Conservation (phyloP, 2,113 vertebrate genomes). For the Hirundichthys speculiger region DNA sequence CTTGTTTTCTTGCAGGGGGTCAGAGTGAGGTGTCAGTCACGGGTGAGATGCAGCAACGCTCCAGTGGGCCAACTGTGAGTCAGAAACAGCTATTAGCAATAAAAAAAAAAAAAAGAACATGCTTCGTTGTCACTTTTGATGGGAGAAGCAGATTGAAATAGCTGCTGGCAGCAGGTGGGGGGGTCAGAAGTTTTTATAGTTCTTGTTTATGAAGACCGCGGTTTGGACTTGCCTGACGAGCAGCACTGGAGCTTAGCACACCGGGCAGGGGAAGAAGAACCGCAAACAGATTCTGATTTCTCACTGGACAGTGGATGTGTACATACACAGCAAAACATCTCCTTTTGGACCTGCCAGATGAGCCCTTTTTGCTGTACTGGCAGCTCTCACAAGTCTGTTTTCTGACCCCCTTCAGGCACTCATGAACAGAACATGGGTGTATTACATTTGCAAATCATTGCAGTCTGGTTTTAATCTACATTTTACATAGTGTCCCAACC, state of each 20-base stretch:
- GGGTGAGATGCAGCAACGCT: slow-evolving; percentile 27
- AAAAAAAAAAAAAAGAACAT: slow-evolving; percentile 21
- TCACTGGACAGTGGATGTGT: slow-evolving; percentile 11
- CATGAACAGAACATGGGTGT: no score
- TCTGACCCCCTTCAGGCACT: slow-evolving; percentile 9
- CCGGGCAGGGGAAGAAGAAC: slow-evolving; percentile 15
- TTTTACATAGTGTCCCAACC: no score
- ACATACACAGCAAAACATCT: slow-evolving; percentile 30
- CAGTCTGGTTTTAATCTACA: no score
- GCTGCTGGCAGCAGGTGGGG: slow-evolving; percentile 15
- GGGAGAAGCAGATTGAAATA: slow-evolving; percentile 4
- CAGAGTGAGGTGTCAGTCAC: slow-evolving; percentile 24
- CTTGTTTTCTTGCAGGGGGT: slow-evolving; percentile 22
- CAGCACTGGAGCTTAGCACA: slow-evolving; percentile 25
- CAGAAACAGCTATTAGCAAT: slow-evolving; percentile 46
- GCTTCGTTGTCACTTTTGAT: slow-evolving; percentile 25
- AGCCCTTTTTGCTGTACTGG: slow-evolving; percentile 49
- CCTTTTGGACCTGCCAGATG: slow-evolving; percentile 38
- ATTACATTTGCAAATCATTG: no score
- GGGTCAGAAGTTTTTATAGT: slow-evolving; percentile 35
- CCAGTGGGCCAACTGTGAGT: slow-evolving; percentile 63
- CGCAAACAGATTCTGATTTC: slow-evolving; percentile 43
- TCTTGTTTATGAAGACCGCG: slow-evolving; percentile 49
- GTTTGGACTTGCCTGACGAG: slow-evolving; percentile 29
- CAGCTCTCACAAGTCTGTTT: slow-evolving; percentile 15